These are phyloP conservation scores for Cosmopolites sordidus DNA, from an alignment of 2,888 invertebrate genomes.

Conservation along the genomic window DNA sequence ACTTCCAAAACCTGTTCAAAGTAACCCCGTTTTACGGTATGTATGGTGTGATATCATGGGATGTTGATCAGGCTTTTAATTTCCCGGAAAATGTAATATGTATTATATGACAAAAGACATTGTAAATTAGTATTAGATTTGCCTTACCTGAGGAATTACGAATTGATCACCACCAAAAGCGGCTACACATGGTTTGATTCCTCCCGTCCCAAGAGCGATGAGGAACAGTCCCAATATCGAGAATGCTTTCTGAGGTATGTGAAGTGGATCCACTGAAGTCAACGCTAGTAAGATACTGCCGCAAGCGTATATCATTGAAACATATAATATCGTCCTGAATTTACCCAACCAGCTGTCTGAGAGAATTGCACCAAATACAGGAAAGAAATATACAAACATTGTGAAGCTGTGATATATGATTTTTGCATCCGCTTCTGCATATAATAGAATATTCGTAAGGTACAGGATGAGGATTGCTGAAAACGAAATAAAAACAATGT, in stretches of 20 bases:
- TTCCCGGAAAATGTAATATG: too few relatives aligned
- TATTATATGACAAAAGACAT: too few relatives aligned
- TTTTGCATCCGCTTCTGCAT: constrained; percentile 70
- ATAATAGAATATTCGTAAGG: constrained; percentile 72
- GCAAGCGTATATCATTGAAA: constrained; percentile 80
- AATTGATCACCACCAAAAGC: constrained; percentile 97
- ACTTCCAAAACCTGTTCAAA: too few relatives aligned
- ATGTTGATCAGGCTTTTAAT: too few relatives aligned
- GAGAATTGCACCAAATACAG: constrained; percentile 85
- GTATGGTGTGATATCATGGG: too few relatives aligned
- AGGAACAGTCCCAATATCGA: constrained; percentile 61
- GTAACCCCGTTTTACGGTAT: too few relatives aligned
- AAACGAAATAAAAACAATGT: too few relatives aligned
- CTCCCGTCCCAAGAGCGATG: constrained; percentile 88
- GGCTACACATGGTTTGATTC: constrained; percentile 93
- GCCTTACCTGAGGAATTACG: constrained; percentile 58
- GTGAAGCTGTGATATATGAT: constrained; percentile 86
- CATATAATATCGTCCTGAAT: constrained; percentile 83
- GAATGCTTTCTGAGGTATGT: constrained; percentile 52
- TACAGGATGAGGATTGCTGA: constrained; percentile 91
- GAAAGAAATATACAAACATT: constrained; percentile 86
- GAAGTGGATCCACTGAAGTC: constrained; percentile 59
- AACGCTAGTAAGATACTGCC: constrained; percentile 78
- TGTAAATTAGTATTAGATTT: too few relatives aligned
- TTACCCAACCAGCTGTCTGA: constrained; percentile 91